A percentile compares a stretch with the other conserved stretches of the same genome.
Conservation (phyloP, 1,140 invertebrate species). For the Anastrepha obliqua region DNA sequence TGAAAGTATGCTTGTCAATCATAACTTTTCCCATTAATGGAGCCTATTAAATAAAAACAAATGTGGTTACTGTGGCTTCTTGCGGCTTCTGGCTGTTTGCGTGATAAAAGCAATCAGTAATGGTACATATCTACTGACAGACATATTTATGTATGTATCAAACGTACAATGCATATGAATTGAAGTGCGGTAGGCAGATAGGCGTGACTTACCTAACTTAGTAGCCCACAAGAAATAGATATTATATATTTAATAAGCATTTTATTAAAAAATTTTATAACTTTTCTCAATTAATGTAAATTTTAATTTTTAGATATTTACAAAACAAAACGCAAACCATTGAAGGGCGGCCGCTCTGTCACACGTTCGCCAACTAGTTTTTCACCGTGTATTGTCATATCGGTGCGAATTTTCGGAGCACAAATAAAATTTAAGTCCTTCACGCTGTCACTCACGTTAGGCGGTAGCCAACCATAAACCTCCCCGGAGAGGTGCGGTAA, state of each 20-base stretch:
- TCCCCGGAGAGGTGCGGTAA: conserved; percentile 65
- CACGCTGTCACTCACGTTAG: conserved; percentile 47
- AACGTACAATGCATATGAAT: neutral
- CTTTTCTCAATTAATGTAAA: neutral
- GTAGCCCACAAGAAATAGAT: too few relatives aligned
- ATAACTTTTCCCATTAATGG: neutral
- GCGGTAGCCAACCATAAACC: conserved; percentile 68
- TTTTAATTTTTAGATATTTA: conserved; percentile 54
- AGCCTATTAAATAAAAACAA: neutral
- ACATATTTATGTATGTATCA: neutral
- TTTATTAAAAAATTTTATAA: neutral
- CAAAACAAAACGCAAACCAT: conserved; percentile 67
- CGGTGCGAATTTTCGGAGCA: conserved; percentile 67
- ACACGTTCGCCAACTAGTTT: conserved; percentile 64
- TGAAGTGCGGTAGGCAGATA: neutral
- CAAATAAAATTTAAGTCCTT: conserved; percentile 65
- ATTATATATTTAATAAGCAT: neutral
- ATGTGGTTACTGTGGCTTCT: neutral
- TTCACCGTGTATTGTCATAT: conserved; percentile 69
- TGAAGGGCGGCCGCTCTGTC: conserved; percentile 67
- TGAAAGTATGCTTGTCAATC: too few relatives aligned
- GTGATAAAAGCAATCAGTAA: neutral
- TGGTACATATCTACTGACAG: too few relatives aligned
- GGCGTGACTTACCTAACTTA: too few relatives aligned
- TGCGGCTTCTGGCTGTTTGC: too few relatives aligned